phyloP scores from a whole-genome alignment of 2,888 invertebrate species.

The Ophion ellenae region DNA sequence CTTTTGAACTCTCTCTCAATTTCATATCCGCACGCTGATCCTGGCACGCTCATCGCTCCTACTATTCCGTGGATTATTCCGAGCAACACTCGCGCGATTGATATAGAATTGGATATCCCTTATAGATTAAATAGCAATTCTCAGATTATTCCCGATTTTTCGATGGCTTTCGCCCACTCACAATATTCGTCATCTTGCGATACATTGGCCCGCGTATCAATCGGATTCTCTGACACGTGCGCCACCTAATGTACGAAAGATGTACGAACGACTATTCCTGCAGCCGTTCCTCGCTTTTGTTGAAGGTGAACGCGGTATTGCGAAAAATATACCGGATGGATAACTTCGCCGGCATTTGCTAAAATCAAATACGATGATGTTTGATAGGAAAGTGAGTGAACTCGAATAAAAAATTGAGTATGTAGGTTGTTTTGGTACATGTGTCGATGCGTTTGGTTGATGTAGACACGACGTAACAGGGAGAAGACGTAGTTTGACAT shows the following conservation, averaged over 20 bases:
- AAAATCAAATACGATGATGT: no score
- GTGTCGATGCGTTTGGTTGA: neutral
- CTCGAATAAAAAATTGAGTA: no score
- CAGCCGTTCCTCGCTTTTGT: no score
- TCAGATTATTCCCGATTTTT: conserved; percentile 3
- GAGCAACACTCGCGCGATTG: conserved; percentile 26
- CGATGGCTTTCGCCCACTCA: neutral
- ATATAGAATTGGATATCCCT: conserved; percentile 48
- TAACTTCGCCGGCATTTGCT: no score
- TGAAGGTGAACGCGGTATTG: no score
- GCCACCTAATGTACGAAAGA: no score
- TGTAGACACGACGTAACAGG: neutral
- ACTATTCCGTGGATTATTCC: conserved; percentile 35
- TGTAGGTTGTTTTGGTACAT: no score
- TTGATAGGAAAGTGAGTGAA: no score
- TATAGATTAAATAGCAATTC: conserved; percentile 30
- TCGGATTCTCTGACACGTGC: no score
- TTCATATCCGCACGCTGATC: conserved; percentile 42
- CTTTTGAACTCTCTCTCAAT: conserved; percentile 53
- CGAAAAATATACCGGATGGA: no score
- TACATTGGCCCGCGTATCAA: neutral
- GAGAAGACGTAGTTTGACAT: neutral
- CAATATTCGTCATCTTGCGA: neutral
- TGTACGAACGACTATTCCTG: no score
- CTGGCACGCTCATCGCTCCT: neutral